Percentiles rank a stretch among this genome's conserved stretches.
Evolutionary conservation across 2,797 vertebrate genomes (phyloP).

Genomic region (Lutjanus campechanus): DNA sequence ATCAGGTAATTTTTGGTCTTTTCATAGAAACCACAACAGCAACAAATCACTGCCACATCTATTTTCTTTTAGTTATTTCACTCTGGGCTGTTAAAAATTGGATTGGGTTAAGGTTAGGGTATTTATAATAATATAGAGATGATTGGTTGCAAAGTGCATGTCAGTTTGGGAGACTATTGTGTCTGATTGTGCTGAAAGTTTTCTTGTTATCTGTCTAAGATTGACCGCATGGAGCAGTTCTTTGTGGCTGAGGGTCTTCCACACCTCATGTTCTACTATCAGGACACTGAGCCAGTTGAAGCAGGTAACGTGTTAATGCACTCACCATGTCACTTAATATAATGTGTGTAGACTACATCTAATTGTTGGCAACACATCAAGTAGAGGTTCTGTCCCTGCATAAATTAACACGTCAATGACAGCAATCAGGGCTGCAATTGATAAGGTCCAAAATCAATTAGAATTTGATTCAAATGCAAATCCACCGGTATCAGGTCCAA

Average conservation of each 20-base stretch:
- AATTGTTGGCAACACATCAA: background rate
- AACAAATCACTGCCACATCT: background rate
- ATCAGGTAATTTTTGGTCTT: slow-evolving; percentile 85
- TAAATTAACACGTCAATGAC: background rate
- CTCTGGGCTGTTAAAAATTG: no score
- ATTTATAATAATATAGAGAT: background rate
- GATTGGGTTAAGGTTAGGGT: background rate
- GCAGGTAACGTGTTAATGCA: slow-evolving; percentile 80
- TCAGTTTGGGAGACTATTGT: background rate
- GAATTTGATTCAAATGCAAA: background rate
- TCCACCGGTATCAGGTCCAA: background rate
- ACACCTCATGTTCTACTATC: slow-evolving; percentile 94
- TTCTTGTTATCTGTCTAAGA: slow-evolving; percentile 76
- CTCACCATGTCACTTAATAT: background rate
- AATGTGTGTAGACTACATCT: background rate
- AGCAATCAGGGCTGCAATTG: background rate
- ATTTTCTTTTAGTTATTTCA: background rate
- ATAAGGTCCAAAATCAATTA: background rate
- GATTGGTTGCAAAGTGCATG: background rate
- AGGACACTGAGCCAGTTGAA: slow-evolving; percentile 87
- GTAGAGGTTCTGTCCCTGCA: background rate
- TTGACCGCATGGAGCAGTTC: slow-evolving; percentile 92
- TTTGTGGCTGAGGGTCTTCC: slow-evolving; percentile 87
- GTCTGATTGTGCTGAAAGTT: background rate
- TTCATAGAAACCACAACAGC: background rate